Evolutionary conservation across 2,113 vertebrate species (phyloP).

Genomic region (Zosterops borbonicus): DNA sequence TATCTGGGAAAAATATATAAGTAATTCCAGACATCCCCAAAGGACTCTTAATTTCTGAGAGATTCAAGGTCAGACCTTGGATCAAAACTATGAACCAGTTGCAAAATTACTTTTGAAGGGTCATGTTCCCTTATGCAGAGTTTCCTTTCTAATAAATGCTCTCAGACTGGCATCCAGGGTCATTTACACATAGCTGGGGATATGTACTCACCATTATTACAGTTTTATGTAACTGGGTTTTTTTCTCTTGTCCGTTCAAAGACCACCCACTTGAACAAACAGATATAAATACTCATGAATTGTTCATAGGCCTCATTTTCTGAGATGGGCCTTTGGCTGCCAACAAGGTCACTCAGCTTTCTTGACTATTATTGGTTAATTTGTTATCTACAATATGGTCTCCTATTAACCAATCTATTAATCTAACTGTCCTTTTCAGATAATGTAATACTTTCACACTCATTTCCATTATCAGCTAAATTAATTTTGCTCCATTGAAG

Average conservation of each 20-base stretch:
- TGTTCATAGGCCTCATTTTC: neutral
- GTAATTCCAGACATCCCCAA: neutral
- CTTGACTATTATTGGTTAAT: conserved; percentile 1
- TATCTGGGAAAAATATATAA: neutral
- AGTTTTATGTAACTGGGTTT: neutral
- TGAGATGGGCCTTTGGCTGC: neutral
- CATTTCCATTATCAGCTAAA: neutral
- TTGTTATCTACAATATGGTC: neutral
- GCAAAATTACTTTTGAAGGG: neutral
- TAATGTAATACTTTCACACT: neutral
- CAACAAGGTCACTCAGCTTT: neutral
- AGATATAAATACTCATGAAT: neutral
- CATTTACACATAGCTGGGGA: neutral
- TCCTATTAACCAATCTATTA: neutral
- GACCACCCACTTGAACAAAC: neutral
- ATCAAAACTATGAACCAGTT: neutral
- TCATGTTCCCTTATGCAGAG: neutral
- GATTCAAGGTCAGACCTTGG: neutral
- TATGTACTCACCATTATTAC: neutral
- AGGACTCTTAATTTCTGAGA: neutral
- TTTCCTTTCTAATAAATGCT: neutral
- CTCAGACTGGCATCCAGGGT: neutral
- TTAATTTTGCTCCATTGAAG: neutral
- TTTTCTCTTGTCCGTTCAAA: neutral
- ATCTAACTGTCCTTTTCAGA: neutral